Evolutionary conservation across 2,797 vertebrate species (phyloP).

Genomic region (Eremophila alpestris): DNA sequence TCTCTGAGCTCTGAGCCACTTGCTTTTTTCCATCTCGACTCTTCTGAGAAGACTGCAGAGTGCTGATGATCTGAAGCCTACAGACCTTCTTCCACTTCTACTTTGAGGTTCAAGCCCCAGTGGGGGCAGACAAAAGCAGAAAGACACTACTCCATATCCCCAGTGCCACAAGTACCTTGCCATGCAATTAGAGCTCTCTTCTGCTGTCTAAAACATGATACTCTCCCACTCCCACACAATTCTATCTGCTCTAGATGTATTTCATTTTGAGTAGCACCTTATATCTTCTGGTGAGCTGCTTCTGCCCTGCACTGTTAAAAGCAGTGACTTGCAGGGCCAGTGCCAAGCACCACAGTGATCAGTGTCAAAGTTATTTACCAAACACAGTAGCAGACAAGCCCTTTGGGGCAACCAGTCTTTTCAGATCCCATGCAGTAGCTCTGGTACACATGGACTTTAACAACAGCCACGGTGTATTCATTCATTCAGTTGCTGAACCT

Average conservation of each 20-base stretch:
- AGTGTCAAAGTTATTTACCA: neutral
- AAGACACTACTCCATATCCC: neutral
- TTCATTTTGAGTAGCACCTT: neutral
- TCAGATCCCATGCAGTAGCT: neutral
- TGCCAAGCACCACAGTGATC: neutral
- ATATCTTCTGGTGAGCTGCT: neutral
- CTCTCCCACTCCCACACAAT: neutral
- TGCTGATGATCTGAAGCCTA: neutral
- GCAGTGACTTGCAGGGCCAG: neutral
- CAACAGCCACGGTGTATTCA: neutral
- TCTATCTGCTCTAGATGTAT: neutral
- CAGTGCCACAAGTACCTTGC: neutral
- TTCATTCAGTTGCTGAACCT: neutral
- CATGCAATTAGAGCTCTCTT: neutral
- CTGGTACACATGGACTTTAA: neutral
- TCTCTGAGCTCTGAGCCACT: neutral
- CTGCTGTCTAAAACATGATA: neutral
- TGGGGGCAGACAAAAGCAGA: neutral
- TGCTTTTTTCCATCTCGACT: neutral
- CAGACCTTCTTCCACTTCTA: neutral
- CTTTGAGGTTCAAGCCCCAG: neutral
- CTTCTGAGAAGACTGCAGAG: neutral
- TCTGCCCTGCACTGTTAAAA: neutral
- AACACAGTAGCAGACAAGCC: neutral
- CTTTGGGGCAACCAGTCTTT: neutral